phyloP scores from a whole-genome alignment of 30 jellyfish, hydroid and myxozoan species.

The Catostylus mosaicus region DNA sequence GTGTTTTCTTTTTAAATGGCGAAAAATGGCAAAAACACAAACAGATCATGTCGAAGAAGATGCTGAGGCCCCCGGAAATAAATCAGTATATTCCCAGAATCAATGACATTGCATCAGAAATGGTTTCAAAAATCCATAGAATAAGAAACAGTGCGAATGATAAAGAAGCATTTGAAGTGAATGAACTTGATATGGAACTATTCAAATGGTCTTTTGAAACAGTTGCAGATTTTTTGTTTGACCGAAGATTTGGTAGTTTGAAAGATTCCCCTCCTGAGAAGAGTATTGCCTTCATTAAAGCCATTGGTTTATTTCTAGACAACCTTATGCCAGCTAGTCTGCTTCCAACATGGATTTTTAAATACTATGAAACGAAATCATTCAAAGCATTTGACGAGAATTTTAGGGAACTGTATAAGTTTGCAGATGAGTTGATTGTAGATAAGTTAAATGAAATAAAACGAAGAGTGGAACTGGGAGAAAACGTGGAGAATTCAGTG shows the following conservation, averaged over 20 bases:
- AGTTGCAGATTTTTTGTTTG: slow-evolving; percentile 67
- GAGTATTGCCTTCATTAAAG: slow-evolving; percentile 51
- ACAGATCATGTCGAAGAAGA: slow-evolving; percentile 32
- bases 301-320: slow-evolving; percentile 63
- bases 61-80: slow-evolving; percentile 73
- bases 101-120: slow-evolving; percentile 40
- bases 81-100: slow-evolving; percentile 56
- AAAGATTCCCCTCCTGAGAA: slow-evolving; percentile 50
- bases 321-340: slow-evolving; percentile 20
- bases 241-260: slow-evolving; percentile 44
- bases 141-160: slow-evolving; percentile 17
- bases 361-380: slow-evolving; percentile 43
- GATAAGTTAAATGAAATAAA: slow-evolving; percentile 37
- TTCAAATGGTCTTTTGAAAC: slow-evolving; percentile 83
- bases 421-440: slow-evolving; percentile 47
- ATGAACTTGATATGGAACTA: slow-evolving; percentile 49
- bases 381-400: slow-evolving; percentile 42
- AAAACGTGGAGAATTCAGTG: neutral
- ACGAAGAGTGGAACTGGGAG: slow-evolving; percentile 1
- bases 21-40: slow-evolving; percentile 66
- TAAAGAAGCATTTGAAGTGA: slow-evolving; percentile 46
- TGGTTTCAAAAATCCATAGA: slow-evolving; percentile 15
- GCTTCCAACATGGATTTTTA: slow-evolving; percentile 35
- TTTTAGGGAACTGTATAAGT: slow-evolving; percentile 19
- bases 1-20: slow-evolving; percentile 74